Evolutionary conservation across 2,797 vertebrate species (phyloP).

Genomic region (Malurus leucopterus): DNA sequence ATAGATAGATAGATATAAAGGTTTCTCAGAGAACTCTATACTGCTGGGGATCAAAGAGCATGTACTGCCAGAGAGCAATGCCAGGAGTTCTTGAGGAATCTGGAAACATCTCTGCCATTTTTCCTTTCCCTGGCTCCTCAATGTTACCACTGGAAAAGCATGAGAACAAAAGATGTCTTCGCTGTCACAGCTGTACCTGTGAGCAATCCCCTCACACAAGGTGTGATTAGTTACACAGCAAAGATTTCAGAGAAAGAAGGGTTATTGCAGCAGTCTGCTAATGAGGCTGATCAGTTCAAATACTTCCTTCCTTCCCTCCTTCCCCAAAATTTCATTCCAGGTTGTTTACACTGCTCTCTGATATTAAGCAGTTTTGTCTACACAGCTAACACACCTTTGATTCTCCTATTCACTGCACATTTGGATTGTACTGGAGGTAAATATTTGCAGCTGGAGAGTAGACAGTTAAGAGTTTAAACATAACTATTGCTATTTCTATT

Average conservation of each 20-base stretch:
- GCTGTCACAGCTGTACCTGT: not conserved
- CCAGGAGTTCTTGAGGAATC: not conserved
- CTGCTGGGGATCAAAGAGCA: not conserved
- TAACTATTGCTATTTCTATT: conserved; percentile 43
- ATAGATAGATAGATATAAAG: not conserved
- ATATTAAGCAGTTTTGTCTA: conserved; percentile 68
- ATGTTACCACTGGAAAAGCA: not conserved
- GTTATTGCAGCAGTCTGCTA: conserved; percentile 26
- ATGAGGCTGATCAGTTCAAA: conserved; percentile 58
- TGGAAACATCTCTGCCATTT: not conserved
- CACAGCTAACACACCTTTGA: conserved; percentile 61
- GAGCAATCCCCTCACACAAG: not conserved
- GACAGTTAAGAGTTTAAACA: not conserved
- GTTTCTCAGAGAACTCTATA: not conserved
- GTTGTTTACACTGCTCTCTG: conserved; percentile 64
- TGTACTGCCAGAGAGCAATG: not conserved
- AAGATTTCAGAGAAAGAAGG: not conserved
- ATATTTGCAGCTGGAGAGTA: conserved; percentile 62
- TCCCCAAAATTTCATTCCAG: conserved; percentile 37
- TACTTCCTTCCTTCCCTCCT: not conserved
- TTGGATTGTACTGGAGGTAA: conserved; percentile 59
- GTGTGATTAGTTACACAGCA: conserved; percentile 16
- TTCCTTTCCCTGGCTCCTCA: not conserved
- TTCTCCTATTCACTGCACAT: conserved; percentile 63
- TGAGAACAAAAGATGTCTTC: not conserved